Evolutionary conservation across 2,888 invertebrate genomes (phyloP).

Genomic region (Coelinius sp.): DNA sequence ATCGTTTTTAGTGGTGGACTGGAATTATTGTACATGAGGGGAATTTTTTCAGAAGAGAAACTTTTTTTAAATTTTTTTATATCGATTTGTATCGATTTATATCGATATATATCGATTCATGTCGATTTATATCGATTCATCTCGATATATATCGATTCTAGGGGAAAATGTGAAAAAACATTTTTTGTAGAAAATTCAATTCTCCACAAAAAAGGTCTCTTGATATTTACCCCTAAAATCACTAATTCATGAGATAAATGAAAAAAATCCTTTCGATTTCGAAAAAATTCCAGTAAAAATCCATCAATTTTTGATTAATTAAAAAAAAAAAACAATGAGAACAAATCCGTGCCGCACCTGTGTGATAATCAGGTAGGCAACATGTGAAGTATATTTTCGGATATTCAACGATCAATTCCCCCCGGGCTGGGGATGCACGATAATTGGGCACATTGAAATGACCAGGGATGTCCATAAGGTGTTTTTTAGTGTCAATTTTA

Average conservation of each 20-base stretch:
- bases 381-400: constrained; percentile 46
- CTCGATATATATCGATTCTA: no score
- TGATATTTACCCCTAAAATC: no score
- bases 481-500: constrained; percentile 39
- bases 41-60: no score
- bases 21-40: no score
- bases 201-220: no score
- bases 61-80: background rate
- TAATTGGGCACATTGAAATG: constrained; percentile 5
- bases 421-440: constrained; percentile 67
- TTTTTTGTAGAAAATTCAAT: no score
- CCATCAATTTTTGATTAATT: background rate
- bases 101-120: no score
- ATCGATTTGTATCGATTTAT: no score
- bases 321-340: constrained; percentile 24
- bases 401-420: constrained; percentile 59
- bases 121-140: no score
- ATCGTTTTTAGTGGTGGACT: background rate
- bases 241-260: no score
- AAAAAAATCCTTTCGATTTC: no score
- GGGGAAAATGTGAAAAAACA: no score
- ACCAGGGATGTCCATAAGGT: constrained; percentile 11
- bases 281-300: background rate
- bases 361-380: constrained; percentile 30
- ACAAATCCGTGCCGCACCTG: constrained; percentile 26